phyloP scores from a whole-genome alignment of 2,797 vertebrate genomes.

The Chaetophractus vellerosus region DNA sequence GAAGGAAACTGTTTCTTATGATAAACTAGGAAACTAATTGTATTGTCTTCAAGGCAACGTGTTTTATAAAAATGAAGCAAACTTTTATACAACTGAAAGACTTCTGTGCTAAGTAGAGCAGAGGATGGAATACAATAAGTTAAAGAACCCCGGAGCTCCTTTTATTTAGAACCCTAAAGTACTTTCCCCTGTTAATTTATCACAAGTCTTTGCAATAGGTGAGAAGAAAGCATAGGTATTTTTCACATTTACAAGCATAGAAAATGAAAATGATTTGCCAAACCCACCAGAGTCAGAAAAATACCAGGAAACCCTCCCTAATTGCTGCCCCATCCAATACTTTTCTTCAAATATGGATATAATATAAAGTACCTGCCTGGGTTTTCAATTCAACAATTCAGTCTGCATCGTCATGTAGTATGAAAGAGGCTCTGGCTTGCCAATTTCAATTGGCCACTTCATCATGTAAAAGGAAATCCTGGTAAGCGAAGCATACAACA shows the following conservation, averaged over 20 bases:
- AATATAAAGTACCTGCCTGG: rapidly evolving
- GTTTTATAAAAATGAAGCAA: neutral
- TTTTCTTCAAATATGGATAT: rapidly evolving
- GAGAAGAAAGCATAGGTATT: neutral
- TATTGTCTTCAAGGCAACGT: rapidly evolving
- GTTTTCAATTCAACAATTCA: rapidly evolving
- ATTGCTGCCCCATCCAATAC: rapidly evolving
- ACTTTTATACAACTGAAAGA: neutral
- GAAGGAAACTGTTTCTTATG: neutral
- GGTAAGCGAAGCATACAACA: rapidly evolving
- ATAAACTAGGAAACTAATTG: no score
- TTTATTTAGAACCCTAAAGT: no score
- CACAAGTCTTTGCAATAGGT: rapidly evolving
- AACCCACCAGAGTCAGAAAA: rapidly evolving
- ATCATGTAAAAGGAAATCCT: rapidly evolving
- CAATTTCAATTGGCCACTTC: rapidly evolving
- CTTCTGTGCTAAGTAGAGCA: rapidly evolving
- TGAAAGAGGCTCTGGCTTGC: neutral
- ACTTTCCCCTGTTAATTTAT: rapidly evolving
- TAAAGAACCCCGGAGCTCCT: rapidly evolving
- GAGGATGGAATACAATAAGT: neutral
- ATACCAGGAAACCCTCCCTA: no score
- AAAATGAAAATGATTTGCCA: neutral
- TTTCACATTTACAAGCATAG: no score
- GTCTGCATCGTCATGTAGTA: rapidly evolving